Evolutionary conservation across 2,797 vertebrate genomes (phyloP).

Genomic region (Arrhamphus sclerolepis): DNA sequence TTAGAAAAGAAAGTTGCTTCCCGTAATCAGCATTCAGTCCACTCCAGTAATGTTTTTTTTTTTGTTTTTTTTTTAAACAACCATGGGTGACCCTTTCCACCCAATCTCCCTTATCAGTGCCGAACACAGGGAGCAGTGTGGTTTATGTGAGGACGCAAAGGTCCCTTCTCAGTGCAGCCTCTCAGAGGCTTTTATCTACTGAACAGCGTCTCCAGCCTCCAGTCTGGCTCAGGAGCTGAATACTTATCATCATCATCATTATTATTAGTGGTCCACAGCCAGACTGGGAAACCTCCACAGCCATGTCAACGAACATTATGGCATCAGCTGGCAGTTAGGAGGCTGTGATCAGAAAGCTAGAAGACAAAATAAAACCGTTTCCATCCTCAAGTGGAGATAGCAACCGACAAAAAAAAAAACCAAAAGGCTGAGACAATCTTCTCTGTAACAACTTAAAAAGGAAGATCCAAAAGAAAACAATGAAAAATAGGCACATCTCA

Average conservation of each 20-base stretch:
- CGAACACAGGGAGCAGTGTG: slow-evolving; percentile 65
- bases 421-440: slow-evolving; percentile 13
- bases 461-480: slow-evolving; percentile 9
- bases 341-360: slow-evolving; percentile 48
- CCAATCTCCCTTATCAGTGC: slow-evolving; percentile 77
- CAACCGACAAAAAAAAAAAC: slow-evolving; percentile 16
- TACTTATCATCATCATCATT: too few relatives aligned
- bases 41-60: slow-evolving; percentile 40
- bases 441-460: slow-evolving; percentile 10
- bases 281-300: slow-evolving; percentile 30
- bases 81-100: slow-evolving; percentile 66
- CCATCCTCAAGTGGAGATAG: slow-evolving; percentile 45
- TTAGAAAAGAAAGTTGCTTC: slow-evolving; percentile 13
- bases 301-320: slow-evolving; percentile 7
- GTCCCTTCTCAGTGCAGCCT: slow-evolving; percentile 60
- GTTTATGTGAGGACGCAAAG: slow-evolving; percentile 64
- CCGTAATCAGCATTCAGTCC: slow-evolving; percentile 44
- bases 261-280: slow-evolving; percentile 18
- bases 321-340: slow-evolving; percentile 33
- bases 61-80: slow-evolving; percentile 16
- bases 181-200: slow-evolving; percentile 70
- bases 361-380: slow-evolving; percentile 41
- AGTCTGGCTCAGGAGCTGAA: slow-evolving; percentile 51
- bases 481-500: not conserved
- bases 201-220: slow-evolving; percentile 47